Percentiles rank a stretch among this genome's conserved stretches.
Conservation (phyloP, 2,797 vertebrate species). For the Morelia viridis region DNA sequence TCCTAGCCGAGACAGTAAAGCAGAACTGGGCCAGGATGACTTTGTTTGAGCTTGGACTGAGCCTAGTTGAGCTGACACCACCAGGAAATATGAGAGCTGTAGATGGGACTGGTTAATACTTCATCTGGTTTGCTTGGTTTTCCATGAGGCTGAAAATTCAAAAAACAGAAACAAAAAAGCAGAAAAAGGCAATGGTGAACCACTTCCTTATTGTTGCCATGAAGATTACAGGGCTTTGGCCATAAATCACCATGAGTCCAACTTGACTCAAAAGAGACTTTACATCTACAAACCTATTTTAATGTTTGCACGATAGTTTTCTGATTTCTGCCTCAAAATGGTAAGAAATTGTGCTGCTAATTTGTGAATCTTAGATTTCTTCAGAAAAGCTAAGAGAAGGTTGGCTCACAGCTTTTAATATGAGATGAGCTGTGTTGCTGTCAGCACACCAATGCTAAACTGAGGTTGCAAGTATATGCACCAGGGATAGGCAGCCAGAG, state of each 20-base stretch:
- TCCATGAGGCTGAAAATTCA: background rate
- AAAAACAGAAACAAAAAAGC: background rate
- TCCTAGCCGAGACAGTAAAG: background rate
- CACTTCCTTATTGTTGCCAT: background rate
- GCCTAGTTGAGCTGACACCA: background rate
- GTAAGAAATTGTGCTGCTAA: background rate
- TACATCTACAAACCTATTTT: background rate
- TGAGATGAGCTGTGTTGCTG: background rate
- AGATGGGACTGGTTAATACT: background rate
- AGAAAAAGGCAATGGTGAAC: background rate
- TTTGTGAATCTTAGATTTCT: background rate
- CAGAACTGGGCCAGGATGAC: background rate
- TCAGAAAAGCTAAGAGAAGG: background rate
- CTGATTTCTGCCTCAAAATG: background rate
- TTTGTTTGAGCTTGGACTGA: background rate
- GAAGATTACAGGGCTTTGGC: background rate
- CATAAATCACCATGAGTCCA: background rate
- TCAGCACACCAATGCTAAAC: background rate
- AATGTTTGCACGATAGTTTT: background rate
- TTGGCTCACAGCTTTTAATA: background rate
- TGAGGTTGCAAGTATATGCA: background rate
- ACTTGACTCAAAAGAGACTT: background rate
- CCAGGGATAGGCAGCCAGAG: background rate
- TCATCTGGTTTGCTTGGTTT: background rate
- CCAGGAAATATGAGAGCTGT: background rate